Base-by-base conservation (phyloP, 1,140 invertebrate genomes). In the Oedothorax gibbosus region DNA sequence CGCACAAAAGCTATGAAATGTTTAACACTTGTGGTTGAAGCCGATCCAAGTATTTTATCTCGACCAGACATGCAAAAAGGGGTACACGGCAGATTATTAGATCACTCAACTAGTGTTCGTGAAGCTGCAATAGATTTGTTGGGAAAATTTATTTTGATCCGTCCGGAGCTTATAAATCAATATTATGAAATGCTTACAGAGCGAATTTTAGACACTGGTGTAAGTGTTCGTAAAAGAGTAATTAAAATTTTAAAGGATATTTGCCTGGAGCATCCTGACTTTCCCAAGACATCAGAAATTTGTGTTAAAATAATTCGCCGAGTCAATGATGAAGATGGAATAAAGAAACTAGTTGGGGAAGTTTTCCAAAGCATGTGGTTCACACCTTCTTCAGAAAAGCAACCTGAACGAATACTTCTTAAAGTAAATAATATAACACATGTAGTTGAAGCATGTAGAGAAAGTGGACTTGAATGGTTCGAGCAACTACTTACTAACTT, bases 361-460 rank as follows among this genome's bases (percentile, higher is more conserved):
- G 98, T 99, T n/a, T 99, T 99, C 91, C 91, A 99, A 90, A 97
- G 97, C 88, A 98, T 99, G 96, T 99, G 98, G 98, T 99, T 99
- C 89, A 97, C 95, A 9, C 97, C 98, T 0, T 94, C 97, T 20
- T 92, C 92, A 76, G 95, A 95, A 79, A 89, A 88, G 90, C 54
- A 79, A 57, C n/a, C 62, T 12, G 11, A 79, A 15, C 57, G 83
- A 11, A 85, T 87, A 49, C 90, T 96, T 15, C 91, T 93, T 85
- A 98, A 97, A 91, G 98, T 97, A 49, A 95, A 97, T 91, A 98
- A 98, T 88, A 98, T 99, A 66, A 98, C 97, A 7, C 97, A 99
- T 89, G 98, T 99, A 15, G 97, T 99, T 56, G 95, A 96, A 35
- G 95, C 96, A 9, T 96, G 95, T 64, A 94, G 95, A 87, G 96